A percentile compares a stretch with the other conserved stretches of the same genome.
These are phyloP conservation scores for Piprites chloris DNA, from an alignment of 2,113 vertebrate genomes.

Conservation along the genomic window DNA sequence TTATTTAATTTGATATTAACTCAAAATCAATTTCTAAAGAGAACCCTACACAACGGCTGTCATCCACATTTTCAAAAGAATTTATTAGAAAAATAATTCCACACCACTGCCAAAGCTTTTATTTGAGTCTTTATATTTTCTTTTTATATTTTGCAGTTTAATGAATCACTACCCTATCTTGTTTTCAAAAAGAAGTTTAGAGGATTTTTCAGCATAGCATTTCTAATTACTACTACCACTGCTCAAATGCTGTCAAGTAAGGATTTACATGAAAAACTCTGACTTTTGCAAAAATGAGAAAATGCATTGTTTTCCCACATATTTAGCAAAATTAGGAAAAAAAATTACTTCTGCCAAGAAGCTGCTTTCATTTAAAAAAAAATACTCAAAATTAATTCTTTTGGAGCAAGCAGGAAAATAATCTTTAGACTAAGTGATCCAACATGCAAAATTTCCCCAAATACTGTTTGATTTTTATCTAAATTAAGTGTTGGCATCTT, in stretches of 20 bases:
- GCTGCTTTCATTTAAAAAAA: not conserved
- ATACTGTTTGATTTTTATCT: slow-evolving; percentile 40
- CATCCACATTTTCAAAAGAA: not conserved
- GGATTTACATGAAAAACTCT: not conserved
- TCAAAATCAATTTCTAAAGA: not conserved
- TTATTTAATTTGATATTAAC: not conserved
- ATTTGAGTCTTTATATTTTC: not conserved
- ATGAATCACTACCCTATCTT: not conserved
- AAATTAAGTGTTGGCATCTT: slow-evolving; percentile 1
- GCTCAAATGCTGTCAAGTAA: not conserved
- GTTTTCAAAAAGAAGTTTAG: not conserved
- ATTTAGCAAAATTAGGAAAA: not conserved
- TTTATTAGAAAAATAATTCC: not conserved
- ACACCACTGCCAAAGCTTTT: not conserved
- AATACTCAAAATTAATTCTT: not conserved
- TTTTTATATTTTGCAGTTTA: not conserved
- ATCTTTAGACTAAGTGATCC: not conserved
- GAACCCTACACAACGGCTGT: not conserved
- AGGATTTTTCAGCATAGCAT: not conserved
- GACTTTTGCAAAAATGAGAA: not conserved
- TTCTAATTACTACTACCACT: not conserved
- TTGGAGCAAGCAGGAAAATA: not conserved
- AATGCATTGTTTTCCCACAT: not conserved
- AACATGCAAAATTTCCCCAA: not conserved
- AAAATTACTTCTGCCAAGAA: not conserved